Percentiles rank a stretch among this genome's conserved stretches.
Evolutionary conservation across 2,113 vertebrate species (phyloP).

Genomic region (Egretta garzetta): DNA sequence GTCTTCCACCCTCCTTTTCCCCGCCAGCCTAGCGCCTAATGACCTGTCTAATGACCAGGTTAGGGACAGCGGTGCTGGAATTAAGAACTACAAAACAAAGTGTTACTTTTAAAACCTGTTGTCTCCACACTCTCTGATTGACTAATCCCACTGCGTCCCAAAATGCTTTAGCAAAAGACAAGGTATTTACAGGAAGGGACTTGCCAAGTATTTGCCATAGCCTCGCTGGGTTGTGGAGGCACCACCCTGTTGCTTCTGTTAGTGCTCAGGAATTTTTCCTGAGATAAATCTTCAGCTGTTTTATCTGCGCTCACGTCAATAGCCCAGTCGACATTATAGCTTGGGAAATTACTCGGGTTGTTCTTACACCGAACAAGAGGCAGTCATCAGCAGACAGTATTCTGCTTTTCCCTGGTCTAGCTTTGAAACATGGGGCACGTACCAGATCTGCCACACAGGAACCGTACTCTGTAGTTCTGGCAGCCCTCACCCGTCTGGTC

Average conservation of each 20-base stretch:
- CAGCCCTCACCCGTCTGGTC: slow-evolving; percentile 83
- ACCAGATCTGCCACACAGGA: slow-evolving; percentile 94
- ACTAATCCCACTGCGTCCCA: background rate
- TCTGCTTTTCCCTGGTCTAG: background rate
- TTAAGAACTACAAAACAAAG: background rate
- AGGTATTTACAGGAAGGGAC: background rate
- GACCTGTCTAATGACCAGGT: background rate
- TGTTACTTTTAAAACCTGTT: background rate
- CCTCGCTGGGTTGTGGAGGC: background rate
- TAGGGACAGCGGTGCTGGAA: background rate
- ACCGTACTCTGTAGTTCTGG: slow-evolving; percentile 88
- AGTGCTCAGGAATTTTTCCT: background rate
- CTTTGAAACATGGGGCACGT: background rate
- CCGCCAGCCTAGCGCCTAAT: background rate
- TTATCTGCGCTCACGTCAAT: background rate
- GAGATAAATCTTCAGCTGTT: background rate
- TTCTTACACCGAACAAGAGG: background rate
- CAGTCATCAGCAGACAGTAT: background rate
- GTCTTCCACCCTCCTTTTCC: background rate
- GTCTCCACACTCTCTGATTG: background rate
- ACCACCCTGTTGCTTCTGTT: background rate
- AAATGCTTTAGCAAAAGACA: background rate
- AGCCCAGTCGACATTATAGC: background rate
- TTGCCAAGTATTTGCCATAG: background rate
- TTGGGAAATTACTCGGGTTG: background rate